A percentile compares a stretch with the other conserved stretches of the same genome.
phyloP scores from a whole-genome alignment of 1,140 invertebrate genomes.

The Thalassaphorura encarpata region DNA sequence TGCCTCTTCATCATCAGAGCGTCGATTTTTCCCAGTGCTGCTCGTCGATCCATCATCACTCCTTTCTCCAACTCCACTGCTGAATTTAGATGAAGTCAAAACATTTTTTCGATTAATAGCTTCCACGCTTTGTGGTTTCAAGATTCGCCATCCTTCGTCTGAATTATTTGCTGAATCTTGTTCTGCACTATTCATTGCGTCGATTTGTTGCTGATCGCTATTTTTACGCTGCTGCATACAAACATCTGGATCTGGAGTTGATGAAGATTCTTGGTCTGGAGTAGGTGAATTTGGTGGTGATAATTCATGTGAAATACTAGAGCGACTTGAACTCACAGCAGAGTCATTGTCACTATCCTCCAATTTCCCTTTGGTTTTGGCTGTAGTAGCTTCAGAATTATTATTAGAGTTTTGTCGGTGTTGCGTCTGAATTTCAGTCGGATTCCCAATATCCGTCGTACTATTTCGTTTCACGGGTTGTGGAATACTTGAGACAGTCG shows the following conservation, averaged over 20 bases:
- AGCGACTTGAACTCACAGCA: constrained; percentile 65
- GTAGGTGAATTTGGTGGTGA: constrained; percentile 51
- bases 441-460: neutral
- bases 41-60: constrained; percentile 50
- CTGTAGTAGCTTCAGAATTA: too few species aligned
- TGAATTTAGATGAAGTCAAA: constrained; percentile 68
- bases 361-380: too few species aligned
- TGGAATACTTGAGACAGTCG: too few species aligned
- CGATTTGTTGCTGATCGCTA: too few species aligned
- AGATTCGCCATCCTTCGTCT: constrained; percentile 44
- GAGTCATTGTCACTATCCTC: constrained; percentile 78
- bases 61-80: constrained; percentile 60
- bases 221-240: too few species aligned
- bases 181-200: constrained; percentile 47
- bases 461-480: constrained; percentile 2
- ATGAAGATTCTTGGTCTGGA: too few species aligned
- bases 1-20: constrained; percentile 32
- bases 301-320: constrained; percentile 56
- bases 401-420: too few species aligned
- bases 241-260: too few species aligned
- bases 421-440: too few species aligned
- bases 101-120: constrained; percentile 77
- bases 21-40: constrained; percentile 38
- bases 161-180: constrained; percentile 39
- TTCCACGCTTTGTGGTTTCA: constrained; percentile 65